Conservation (phyloP, 2,888 invertebrate species). For the Drosophila neonasuta region DNA sequence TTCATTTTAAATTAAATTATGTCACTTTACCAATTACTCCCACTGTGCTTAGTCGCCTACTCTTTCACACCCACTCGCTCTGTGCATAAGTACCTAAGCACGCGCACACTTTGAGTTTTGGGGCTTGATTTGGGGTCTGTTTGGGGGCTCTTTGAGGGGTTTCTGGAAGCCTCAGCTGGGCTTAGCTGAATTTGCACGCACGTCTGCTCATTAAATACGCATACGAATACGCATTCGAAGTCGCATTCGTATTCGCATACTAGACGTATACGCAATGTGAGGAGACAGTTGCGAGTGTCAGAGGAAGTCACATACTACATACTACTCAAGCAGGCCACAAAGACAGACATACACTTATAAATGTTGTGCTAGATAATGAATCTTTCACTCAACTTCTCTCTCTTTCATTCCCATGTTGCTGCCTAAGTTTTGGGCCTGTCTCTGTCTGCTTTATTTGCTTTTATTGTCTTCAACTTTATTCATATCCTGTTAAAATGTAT, state of each 20-base stretch:
- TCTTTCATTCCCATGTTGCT: not conserved
- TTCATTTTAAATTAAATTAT: not conserved
- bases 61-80: not conserved
- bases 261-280: conserved; percentile 67
- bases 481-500: conserved; percentile 77
- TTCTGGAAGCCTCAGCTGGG: conserved; percentile 49
- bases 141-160: conserved; percentile 2
- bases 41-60: conserved; percentile 5
- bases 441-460: conserved; percentile 70
- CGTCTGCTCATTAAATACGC: conserved; percentile 78
- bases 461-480: conserved; percentile 78
- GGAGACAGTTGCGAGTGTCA: conserved; percentile 16
- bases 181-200: conserved; percentile 69
- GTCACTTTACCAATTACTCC: not conserved
- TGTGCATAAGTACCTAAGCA: conserved; percentile 35
- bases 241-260: conserved; percentile 32
- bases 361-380: conserved; percentile 77
- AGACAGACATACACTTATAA: conserved; percentile 59
- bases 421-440: conserved; percentile 29
- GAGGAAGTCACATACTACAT: conserved; percentile 57
- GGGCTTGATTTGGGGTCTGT: conserved; percentile 19
- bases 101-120: conserved; percentile 31
- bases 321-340: conserved; percentile 43
- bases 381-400: conserved; percentile 39
- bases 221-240: conserved; percentile 45